phyloP scores from a whole-genome alignment of 1,140 invertebrate species.

The Zophobas atratus region DNA sequence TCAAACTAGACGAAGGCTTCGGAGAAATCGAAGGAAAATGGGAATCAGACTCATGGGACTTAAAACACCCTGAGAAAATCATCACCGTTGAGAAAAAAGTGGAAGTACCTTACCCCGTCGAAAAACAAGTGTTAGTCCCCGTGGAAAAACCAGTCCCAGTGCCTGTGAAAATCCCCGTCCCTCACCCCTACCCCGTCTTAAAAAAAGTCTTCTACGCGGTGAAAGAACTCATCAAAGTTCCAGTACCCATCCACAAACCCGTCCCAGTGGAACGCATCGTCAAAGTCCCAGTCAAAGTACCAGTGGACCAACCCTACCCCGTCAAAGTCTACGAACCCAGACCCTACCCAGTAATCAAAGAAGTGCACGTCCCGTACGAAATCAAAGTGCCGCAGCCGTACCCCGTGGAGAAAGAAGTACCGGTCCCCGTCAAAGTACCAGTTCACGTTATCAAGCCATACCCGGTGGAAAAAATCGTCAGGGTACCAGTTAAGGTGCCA shows the following conservation, averaged over 20 bases:
- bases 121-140: constrained; percentile 65
- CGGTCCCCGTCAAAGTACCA: constrained; percentile 74
- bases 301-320: constrained; percentile 77
- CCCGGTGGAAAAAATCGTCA: constrained; percentile 73
- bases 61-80: constrained; percentile 76
- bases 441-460: constrained; percentile 75
- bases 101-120: constrained; percentile 64
- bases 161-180: constrained; percentile 72
- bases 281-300: constrained; percentile 81
- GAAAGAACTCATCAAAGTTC: constrained; percentile 75
- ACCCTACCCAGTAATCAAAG: constrained; percentile 79
- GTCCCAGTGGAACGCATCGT: constrained; percentile 82
- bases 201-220: constrained; percentile 80
- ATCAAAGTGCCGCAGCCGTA: constrained; percentile 77
- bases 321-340: constrained; percentile 77
- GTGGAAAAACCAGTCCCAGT: constrained; percentile 76
- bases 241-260: constrained; percentile 78
- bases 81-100: constrained; percentile 85
- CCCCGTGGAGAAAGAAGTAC: constrained; percentile 77
- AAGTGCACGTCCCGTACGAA: constrained; percentile 76
- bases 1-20: constrained; percentile 68
- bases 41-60: background rate
- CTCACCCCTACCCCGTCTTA: constrained; percentile 80
- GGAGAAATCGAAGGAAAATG: constrained; percentile 58
- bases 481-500: constrained; percentile 76